Evolutionary conservation across 2,797 vertebrate genomes (phyloP).

Genomic region (Acropternis orthonyx): DNA sequence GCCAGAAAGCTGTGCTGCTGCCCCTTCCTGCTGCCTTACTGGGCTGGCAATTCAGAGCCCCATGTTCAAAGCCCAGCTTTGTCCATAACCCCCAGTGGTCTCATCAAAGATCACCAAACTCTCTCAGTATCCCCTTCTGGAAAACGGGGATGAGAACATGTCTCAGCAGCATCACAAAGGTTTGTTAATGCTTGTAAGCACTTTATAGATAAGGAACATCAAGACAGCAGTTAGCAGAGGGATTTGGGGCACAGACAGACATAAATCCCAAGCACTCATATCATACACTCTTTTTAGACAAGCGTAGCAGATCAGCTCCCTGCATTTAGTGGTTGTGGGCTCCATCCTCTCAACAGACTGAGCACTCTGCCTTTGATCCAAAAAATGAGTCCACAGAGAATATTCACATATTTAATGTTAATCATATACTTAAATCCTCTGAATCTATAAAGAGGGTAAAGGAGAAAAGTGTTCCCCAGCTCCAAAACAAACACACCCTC

Average conservation of each 20-base stretch:
- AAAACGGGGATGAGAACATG: not conserved
- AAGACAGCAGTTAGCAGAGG: slow-evolving; percentile 32
- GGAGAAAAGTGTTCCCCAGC: slow-evolving; percentile 27
- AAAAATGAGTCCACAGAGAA: not conserved
- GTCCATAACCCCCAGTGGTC: not conserved
- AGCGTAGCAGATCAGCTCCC: slow-evolving; percentile 11
- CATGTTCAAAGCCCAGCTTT: not conserved
- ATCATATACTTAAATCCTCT: slow-evolving; percentile 39
- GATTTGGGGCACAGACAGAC: slow-evolving; percentile 37
- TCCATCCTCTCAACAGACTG: slow-evolving; percentile 12
- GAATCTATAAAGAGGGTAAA: slow-evolving; percentile 34
- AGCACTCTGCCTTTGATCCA: slow-evolving; percentile 46
- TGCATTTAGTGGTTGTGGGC: slow-evolving; percentile 4
- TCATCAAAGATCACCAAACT: not conserved
- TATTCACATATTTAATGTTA: slow-evolving; percentile 45
- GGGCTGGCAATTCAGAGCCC: not conserved
- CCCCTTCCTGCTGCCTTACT: not conserved
- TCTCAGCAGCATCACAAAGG: not conserved
- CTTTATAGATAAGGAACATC: slow-evolving; percentile 49
- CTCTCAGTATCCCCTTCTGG: not conserved
- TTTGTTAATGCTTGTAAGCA: slow-evolving; percentile 28
- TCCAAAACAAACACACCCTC: slow-evolving; percentile 32
- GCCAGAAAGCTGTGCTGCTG: not conserved
- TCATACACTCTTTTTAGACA: not conserved
- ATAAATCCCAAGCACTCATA: slow-evolving; percentile 17